Conservation (phyloP, 2,888 invertebrate genomes). For the Pseudoips prasinana region DNA sequence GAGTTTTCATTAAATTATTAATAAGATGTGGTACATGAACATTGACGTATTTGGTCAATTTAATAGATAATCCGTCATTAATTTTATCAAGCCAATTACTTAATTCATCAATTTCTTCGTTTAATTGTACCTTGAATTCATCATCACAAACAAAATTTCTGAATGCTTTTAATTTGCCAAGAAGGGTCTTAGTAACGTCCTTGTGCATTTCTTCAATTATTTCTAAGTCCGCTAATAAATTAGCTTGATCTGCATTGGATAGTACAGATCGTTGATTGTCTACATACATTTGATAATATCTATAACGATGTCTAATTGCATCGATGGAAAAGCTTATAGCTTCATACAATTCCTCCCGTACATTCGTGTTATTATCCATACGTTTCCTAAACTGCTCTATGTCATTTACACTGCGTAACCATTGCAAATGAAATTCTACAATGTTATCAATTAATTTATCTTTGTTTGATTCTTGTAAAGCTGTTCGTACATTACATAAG, state of each 20-base stretch:
- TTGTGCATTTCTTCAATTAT: conserved; percentile 71
- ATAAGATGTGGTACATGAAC: conserved; percentile 46
- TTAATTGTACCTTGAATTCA: conserved; percentile 50
- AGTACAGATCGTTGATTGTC: conserved; percentile 42
- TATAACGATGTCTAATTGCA: conserved; percentile 52
- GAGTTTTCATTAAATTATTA: conserved; percentile 56
- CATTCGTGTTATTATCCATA: conserved; percentile 31
- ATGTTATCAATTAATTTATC: conserved; percentile 49
- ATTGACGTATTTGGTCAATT: conserved; percentile 53
- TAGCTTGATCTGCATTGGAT: conserved; percentile 43
- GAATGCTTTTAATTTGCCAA: conserved; percentile 56
- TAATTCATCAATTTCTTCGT: conserved; percentile 48
- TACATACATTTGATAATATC: conserved; percentile 59
- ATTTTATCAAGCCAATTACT: conserved; percentile 66
- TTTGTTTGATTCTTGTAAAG: conserved; percentile 41
- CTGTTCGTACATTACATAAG: conserved; percentile 52
- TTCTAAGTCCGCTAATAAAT: conserved; percentile 60
- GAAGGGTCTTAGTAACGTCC: conserved; percentile 45
- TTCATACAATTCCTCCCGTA: conserved; percentile 52
- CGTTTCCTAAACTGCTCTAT: conserved; percentile 52
- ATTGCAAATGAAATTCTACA: conserved; percentile 65
- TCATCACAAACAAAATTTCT: conserved; percentile 40
- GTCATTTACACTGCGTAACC: conserved; percentile 62
- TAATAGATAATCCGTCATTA: conserved; percentile 53
- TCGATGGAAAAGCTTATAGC: conserved; percentile 63